Evolutionary conservation across 2,888 invertebrate genomes (phyloP).

Genomic region (Mesorhabditis sp.): DNA sequence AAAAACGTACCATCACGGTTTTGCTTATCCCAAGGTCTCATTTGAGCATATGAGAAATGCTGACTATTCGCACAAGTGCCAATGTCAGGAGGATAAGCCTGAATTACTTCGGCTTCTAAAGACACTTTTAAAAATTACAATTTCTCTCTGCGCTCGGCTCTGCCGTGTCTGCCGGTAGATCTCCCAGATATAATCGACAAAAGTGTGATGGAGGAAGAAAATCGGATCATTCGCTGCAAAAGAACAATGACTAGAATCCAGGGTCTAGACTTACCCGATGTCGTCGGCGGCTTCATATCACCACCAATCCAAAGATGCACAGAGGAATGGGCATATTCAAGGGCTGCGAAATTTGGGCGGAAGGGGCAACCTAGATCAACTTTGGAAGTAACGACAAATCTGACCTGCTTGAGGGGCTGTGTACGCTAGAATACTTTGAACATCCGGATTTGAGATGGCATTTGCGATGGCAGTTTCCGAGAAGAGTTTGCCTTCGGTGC

Average conservation of each 20-base stretch:
- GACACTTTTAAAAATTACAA: slow-evolving; percentile 21
- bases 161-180: slow-evolving; percentile 52
- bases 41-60: slow-evolving; percentile 53
- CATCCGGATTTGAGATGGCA: slow-evolving; percentile 45
- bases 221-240: slow-evolving; percentile 46
- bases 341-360: slow-evolving; percentile 52
- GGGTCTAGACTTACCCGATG: slow-evolving; percentile 17
- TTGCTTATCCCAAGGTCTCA: slow-evolving; percentile 54
- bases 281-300: slow-evolving; percentile 52
- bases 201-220: slow-evolving; percentile 52
- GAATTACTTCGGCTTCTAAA: slow-evolving; percentile 8
- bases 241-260: slow-evolving; percentile 10
- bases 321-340: slow-evolving; percentile 54
- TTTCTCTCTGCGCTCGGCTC: slow-evolving; percentile 44
- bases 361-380: slow-evolving; percentile 44
- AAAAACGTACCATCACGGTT: slow-evolving; percentile 42
- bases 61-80: slow-evolving; percentile 52
- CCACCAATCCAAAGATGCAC: slow-evolving; percentile 56
- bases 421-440: slow-evolving; percentile 52
- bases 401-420: slow-evolving; percentile 43
- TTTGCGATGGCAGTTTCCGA: slow-evolving; percentile 48
- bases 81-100: slow-evolving; percentile 53
- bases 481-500: slow-evolving; percentile 47
- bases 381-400: slow-evolving; percentile 1
- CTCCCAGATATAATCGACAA: slow-evolving; percentile 55